Conservation (phyloP, 2,113 vertebrate genomes). For the Otocyon megalotis region DNA sequence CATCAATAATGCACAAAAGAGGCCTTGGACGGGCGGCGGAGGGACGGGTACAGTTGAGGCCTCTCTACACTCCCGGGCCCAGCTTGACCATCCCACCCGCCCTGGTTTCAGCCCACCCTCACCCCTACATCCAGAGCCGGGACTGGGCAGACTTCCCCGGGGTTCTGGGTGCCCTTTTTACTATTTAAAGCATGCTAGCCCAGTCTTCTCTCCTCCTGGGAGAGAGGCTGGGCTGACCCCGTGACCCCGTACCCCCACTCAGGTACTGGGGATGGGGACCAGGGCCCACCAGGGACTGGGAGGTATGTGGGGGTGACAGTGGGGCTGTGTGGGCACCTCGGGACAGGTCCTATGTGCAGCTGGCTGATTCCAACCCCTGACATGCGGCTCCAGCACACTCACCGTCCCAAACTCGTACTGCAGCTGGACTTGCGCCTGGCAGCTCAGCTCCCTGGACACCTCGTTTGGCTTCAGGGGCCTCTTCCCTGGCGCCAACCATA, state of each 20-base stretch:
- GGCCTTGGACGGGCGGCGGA: accelerated
- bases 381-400: accelerated
- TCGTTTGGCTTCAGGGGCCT: accelerated
- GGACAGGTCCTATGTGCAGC: accelerated
- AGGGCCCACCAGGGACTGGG: no score
- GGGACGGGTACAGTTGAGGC: not conserved
- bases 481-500: accelerated
- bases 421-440: not conserved
- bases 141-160: not conserved
- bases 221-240: not conserved
- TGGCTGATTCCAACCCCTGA: accelerated
- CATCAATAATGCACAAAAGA: not conserved
- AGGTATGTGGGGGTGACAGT: accelerated
- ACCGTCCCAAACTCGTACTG: accelerated
- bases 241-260: not conserved
- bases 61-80: not conserved
- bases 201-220: not conserved
- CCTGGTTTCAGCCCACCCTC: not conserved
- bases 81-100: accelerated
- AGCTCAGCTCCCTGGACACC: accelerated
- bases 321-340: accelerated
- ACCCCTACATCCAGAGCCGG: not conserved
- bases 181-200: not conserved
- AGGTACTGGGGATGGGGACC: accelerated
- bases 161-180: accelerated